These are phyloP conservation scores for Linepithema humile DNA, from an alignment of 1,140 invertebrate genomes.

Conservation along the genomic window DNA sequence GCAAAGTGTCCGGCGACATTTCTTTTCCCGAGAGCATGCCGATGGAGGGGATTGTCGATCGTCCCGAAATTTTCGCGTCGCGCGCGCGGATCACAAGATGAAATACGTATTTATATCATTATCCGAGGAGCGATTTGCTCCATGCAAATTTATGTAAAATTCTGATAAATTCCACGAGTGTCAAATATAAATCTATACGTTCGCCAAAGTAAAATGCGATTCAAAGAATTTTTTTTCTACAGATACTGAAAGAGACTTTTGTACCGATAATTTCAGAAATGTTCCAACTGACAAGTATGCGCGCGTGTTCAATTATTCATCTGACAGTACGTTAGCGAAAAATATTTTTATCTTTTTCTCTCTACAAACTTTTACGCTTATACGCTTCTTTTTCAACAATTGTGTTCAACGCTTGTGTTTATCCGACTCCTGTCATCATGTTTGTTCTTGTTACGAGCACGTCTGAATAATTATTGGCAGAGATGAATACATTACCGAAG, in stretches of 20 bases:
- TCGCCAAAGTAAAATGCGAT: background rate
- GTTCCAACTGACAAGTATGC: background rate
- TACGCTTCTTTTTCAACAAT: background rate
- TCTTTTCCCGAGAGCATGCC: conserved; percentile 3
- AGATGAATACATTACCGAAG: background rate
- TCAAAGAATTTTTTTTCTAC: background rate
- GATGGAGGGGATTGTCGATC: background rate
- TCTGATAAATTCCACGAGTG: background rate
- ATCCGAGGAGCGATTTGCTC: background rate
- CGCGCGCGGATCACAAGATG: background rate
- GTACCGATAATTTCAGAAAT: background rate
- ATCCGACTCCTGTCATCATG: background rate
- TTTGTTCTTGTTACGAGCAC: background rate
- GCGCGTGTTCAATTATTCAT: background rate
- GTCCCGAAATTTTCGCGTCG: background rate
- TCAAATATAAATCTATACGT: background rate
- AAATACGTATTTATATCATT: background rate
- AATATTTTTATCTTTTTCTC: background rate
- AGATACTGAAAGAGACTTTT: background rate
- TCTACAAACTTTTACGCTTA: background rate
- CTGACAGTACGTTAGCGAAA: background rate
- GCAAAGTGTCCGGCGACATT: conserved; percentile 50
- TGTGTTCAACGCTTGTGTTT: background rate
- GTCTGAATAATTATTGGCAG: background rate
- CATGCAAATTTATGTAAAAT: conserved; percentile 4